Evolutionary conservation across 2,888 invertebrate species (phyloP).

Genomic region (Brachyptera risi): DNA sequence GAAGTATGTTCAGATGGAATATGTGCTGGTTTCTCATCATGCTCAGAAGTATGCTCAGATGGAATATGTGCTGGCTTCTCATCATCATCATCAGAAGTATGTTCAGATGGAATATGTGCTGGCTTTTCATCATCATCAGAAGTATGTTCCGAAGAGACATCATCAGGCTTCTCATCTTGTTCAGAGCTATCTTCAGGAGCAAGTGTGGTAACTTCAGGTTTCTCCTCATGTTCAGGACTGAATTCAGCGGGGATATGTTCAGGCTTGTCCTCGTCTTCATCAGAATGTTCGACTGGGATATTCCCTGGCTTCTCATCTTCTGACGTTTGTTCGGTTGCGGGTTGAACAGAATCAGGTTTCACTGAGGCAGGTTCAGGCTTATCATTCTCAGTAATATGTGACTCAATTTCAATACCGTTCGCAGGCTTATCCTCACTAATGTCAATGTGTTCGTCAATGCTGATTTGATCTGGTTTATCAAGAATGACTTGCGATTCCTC

Average conservation of each 20-base stretch:
- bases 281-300: neutral
- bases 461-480: neutral
- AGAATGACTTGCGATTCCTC: too few species aligned
- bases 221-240: too few species aligned
- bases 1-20: neutral
- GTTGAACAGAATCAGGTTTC: neutral
- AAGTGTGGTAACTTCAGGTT: neutral
- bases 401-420: neutral
- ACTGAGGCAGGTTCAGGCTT: neutral
- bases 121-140: neutral
- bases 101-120: neutral
- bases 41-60: constrained; percentile 22
- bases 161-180: neutral
- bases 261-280: neutral
- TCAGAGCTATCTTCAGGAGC: neutral
- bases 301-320: neutral
- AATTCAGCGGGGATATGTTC: too few species aligned
- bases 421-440: neutral
- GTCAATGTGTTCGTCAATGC: neutral
- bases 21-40: neutral
- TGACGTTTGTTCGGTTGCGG: too few species aligned
- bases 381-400: neutral
- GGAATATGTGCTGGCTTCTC: constrained; percentile 31
- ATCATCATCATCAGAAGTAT: constrained; percentile 8
- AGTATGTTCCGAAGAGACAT: neutral